phyloP scores from a whole-genome alignment of 1,140 invertebrate genomes.

The Telenomus remus region DNA sequence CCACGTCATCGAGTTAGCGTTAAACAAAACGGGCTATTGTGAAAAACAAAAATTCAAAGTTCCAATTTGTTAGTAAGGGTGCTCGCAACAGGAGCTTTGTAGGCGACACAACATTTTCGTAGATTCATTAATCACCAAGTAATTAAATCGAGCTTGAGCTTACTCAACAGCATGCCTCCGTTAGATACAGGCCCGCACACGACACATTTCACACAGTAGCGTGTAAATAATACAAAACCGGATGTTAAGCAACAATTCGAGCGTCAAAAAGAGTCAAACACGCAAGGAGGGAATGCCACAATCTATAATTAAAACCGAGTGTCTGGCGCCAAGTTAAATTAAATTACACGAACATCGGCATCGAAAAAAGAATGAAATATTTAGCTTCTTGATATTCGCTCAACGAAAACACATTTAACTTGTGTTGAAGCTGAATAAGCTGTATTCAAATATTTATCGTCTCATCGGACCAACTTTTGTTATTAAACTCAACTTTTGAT shows the following conservation, averaged over 20 bases:
- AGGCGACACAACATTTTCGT: constrained; percentile 39
- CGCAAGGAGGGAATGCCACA: too few relatives aligned
- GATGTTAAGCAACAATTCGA: too few relatives aligned
- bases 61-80: constrained; percentile 38
- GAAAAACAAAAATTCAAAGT: constrained; percentile 39
- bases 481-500: constrained; percentile 30
- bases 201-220: constrained; percentile 27
- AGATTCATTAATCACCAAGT: constrained; percentile 67
- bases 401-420: too few relatives aligned
- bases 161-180: constrained; percentile 61
- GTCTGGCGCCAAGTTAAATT: too few relatives aligned
- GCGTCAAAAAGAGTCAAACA: too few relatives aligned
- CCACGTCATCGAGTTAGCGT: constrained; percentile 5
- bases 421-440: neutral
- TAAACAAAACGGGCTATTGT: constrained; percentile 15
- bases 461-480: constrained; percentile 14
- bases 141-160: constrained; percentile 68
- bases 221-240: too few relatives aligned
- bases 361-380: too few relatives aligned
- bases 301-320: too few relatives aligned
- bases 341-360: too few relatives aligned
- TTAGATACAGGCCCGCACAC: constrained; percentile 25
- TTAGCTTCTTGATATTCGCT: too few relatives aligned
- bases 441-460: constrained; percentile 13
- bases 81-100: constrained; percentile 40